Conservation (phyloP, 1,140 invertebrate genomes). For the Drosophila fuyamai region DNA sequence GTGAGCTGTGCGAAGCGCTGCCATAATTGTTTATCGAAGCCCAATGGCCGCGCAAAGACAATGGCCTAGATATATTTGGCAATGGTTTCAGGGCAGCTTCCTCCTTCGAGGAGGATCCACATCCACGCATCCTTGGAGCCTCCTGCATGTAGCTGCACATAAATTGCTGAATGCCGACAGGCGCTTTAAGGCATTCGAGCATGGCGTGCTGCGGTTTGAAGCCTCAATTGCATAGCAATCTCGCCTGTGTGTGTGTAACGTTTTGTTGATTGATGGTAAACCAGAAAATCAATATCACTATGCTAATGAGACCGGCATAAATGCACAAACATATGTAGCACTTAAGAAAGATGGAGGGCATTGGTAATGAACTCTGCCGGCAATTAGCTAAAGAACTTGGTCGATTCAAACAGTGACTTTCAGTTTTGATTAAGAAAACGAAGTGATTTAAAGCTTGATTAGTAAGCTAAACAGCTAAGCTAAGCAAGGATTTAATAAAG, state of each 20-base stretch:
- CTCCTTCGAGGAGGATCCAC: constrained; percentile 13
- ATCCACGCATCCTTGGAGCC: constrained; percentile 5
- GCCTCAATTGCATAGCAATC: constrained; percentile 80
- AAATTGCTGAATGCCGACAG: constrained; percentile 78
- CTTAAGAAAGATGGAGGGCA: constrained; percentile 36
- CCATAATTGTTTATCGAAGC: constrained; percentile 75
- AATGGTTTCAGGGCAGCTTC: neutral
- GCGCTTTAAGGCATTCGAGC: constrained; percentile 78
- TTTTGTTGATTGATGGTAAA: constrained; percentile 83
- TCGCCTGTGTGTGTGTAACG: constrained; percentile 52
- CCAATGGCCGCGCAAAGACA: constrained; percentile 66
- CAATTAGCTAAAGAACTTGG: constrained; percentile 41
- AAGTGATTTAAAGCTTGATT: neutral
- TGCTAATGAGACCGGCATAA: constrained; percentile 74
- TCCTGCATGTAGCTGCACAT: constrained; percentile 33
- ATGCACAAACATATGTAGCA: constrained; percentile 22
- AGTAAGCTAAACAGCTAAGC: too few relatives aligned
- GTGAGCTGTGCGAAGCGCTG: constrained; percentile 30
- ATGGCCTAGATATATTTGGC: constrained; percentile 3
- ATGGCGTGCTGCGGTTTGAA: constrained; percentile 78
- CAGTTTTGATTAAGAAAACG: neutral
- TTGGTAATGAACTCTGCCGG: constrained; percentile 60
- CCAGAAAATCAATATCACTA: constrained; percentile 82
- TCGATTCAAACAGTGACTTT: neutral
- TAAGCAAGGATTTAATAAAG: too few relatives aligned